Conservation (phyloP, 1,140 invertebrate genomes). For the Adoxophyes honmai region DNA sequence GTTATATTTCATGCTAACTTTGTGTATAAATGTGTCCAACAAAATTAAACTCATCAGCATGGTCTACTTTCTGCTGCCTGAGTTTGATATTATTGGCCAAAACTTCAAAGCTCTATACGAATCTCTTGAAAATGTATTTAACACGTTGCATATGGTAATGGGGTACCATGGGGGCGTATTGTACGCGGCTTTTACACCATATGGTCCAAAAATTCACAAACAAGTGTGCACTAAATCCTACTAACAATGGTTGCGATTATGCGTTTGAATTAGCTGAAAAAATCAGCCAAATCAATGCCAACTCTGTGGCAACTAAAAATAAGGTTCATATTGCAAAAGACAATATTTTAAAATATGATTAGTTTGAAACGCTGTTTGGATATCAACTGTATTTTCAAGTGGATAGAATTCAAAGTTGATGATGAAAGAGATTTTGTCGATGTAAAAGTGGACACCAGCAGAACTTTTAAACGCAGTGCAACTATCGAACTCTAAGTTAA, state of each 20-base stretch:
- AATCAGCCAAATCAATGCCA: slow-evolving; percentile 18
- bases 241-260: slow-evolving; percentile 57
- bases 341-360: background rate
- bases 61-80: background rate
- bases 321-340: slow-evolving; percentile 16
- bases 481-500: slow-evolving; percentile 40
- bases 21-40: no score
- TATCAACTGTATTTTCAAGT: slow-evolving; percentile 18
- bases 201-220: slow-evolving; percentile 70
- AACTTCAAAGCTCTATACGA: slow-evolving; percentile 39
- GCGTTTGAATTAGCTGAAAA: slow-evolving; percentile 26
- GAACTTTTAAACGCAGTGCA: slow-evolving; percentile 45
- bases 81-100: slow-evolving; percentile 18
- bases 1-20: no score
- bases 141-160: slow-evolving; percentile 71
- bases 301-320: slow-evolving; percentile 17
- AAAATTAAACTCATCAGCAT: no score
- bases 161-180: slow-evolving; percentile 61
- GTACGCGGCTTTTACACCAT: slow-evolving; percentile 72
- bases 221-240: slow-evolving; percentile 66
- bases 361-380: slow-evolving; percentile 13
- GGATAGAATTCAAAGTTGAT: slow-evolving; percentile 24
- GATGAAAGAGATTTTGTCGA: slow-evolving; percentile 15
- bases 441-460: slow-evolving; percentile 35
- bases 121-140: slow-evolving; percentile 69